Evolutionary conservation across 2,113 vertebrate genomes (phyloP).

Genomic region (Protobothrops flavoviridis): DNA sequence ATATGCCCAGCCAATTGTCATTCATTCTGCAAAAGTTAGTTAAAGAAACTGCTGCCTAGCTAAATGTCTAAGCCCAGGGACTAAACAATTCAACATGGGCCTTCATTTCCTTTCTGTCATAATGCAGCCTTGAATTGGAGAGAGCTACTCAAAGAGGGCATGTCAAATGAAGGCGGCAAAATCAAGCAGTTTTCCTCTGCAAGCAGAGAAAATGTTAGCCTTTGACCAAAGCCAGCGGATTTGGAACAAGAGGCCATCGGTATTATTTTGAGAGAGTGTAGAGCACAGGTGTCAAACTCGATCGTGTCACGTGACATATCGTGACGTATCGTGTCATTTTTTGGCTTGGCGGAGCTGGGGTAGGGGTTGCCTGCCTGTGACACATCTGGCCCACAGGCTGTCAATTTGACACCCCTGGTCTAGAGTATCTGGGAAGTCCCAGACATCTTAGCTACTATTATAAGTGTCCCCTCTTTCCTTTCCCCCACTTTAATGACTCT

Average conservation of each 20-base stretch:
- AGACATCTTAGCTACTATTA: not conserved
- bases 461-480: slow-evolving; percentile 11
- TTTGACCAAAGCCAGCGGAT: not conserved
- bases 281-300: not conserved
- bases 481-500: not conserved
- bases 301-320: no score
- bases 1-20: not conserved
- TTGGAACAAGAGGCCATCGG: not conserved
- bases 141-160: not conserved
- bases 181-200: not conserved
- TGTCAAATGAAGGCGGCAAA: not conserved
- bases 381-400: no score
- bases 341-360: no score
- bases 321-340: no score
- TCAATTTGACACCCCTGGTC: no score
- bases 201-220: not conserved
- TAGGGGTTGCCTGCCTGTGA: no score
- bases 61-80: not conserved
- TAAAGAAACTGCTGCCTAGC: not conserved
- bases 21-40: not conserved
- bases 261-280: not conserved
- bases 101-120: not conserved
- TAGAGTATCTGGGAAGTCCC: not conserved
- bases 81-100: not conserved
- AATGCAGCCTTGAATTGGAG: not conserved